Evolutionary conservation across 2,888 invertebrate species (phyloP).

Genomic region (Hirtodrosophila histrioides): DNA sequence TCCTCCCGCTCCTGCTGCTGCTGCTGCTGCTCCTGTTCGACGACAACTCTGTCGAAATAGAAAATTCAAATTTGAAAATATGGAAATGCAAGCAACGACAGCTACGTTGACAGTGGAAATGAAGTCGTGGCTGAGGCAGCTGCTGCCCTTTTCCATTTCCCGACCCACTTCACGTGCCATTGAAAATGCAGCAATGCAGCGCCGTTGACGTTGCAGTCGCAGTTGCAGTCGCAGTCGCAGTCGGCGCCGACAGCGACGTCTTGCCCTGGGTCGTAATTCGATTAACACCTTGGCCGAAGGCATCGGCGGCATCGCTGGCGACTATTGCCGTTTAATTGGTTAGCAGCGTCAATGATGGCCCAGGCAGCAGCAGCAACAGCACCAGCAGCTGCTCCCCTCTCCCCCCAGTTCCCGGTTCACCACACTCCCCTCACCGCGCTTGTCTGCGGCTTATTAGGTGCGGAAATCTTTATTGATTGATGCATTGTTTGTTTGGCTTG

Average conservation of each 20-base stretch:
- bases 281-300: slow-evolving; percentile 65
- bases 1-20: neutral
- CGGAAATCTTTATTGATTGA: slow-evolving; percentile 82
- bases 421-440: slow-evolving; percentile 12
- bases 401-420: neutral
- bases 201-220: neutral
- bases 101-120: slow-evolving; percentile 35
- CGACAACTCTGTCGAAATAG: slow-evolving; percentile 53
- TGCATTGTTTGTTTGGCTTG: slow-evolving; percentile 75
- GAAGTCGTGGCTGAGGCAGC: slow-evolving; percentile 42
- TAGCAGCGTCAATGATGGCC: slow-evolving; percentile 71
- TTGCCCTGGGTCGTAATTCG: slow-evolving; percentile 62
- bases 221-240: slow-evolving; percentile 9
- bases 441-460: slow-evolving; percentile 77
- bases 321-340: slow-evolving; percentile 75
- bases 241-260: slow-evolving; percentile 19
- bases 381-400: slow-evolving; percentile 13
- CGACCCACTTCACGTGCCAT: slow-evolving; percentile 5
- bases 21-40: slow-evolving; percentile 1
- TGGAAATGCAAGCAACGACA: slow-evolving; percentile 63
- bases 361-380: slow-evolving; percentile 6
- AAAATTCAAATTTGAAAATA: slow-evolving; percentile 78
- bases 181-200: slow-evolving; percentile 35
- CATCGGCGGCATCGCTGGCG: slow-evolving; percentile 32
- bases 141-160: slow-evolving; percentile 16